Evolutionary conservation across 2,113 vertebrate genomes (phyloP), one percentile per base, ranked within the genome.

Genomic region (Sorex araneus): DNA sequence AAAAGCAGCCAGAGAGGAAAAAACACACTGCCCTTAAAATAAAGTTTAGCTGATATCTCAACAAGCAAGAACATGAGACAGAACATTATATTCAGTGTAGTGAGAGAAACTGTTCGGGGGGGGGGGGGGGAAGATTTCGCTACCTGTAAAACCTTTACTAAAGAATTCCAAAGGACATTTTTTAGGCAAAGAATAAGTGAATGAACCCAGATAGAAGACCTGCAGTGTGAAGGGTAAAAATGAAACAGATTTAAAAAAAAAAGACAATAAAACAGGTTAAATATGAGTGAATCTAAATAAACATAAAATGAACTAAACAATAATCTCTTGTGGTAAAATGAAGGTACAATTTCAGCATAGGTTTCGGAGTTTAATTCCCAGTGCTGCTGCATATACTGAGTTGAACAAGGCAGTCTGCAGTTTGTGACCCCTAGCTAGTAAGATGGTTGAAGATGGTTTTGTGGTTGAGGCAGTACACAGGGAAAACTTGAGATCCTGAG

Each of bases 1-100:
- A 70, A 54, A 84, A 87, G 50, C 25, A 92, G 15, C 28, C 60
- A n/a, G 12, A 92, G 30, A 86, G 80, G 60, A 64, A 28, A 85
- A 80, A 57, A 85, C 2, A 34, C 21, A 7, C 45, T n/a, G 43
- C 28, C 36, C 25, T 66, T 79, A 54, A 54, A 54, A 54, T 54
- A 54, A 54, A 12, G 18, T 12, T 15, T 54, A 54, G 54, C 54
- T 83, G 23, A 70, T 28, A 87, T 83, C 60, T 90, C 57, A 89
- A 27, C 43, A 79, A 19, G 28, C 60, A 16, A 79, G 60, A 28
- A 67, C 2, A 4, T 74, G 60, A 47, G 40, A 45, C 79, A 79
- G 30, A 74, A 32, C 85, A 66, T n/a, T 54, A 54, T 54, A 54
- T 34, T 83, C 13, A 79, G 0, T 9, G 18, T 45, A 34, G 8